Evolutionary conservation across 2,888 invertebrate genomes (phyloP).

Genomic region (Catocala sponsa): DNA sequence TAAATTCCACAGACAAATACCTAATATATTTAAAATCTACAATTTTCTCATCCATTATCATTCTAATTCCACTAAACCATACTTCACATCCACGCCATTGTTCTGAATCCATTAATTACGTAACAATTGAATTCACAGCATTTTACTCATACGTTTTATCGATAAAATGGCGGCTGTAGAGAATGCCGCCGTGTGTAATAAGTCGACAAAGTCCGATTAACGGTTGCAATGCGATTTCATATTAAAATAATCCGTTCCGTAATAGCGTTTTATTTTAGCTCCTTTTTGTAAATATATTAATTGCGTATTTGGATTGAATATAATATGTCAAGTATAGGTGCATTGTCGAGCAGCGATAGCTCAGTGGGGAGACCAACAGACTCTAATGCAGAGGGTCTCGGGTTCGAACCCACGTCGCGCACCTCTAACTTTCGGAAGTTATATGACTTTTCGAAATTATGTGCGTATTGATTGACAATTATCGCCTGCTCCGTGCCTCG

Average conservation of each 20-base stretch:
- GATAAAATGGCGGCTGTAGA: conserved; percentile 46
- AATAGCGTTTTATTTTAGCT: conserved; percentile 5
- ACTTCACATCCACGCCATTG: conserved; percentile 23
- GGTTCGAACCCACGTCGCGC: no score
- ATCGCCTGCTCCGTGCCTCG: no score
- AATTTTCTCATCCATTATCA: conserved; percentile 2
- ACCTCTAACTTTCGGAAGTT: no score
- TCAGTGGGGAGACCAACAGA: no score
- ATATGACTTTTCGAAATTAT: no score
- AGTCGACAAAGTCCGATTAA: conserved; percentile 24
- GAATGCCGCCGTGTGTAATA: conserved; percentile 30
- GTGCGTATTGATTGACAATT: no score
- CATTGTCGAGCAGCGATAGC: no score
- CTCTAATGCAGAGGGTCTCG: no score
- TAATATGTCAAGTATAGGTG: background rate
- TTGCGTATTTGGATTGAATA: background rate
- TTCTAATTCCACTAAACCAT: conserved; percentile 12
- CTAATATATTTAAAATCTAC: background rate
- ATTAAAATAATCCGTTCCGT: conserved; percentile 15
- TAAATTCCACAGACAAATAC: no score
- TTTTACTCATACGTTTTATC: conserved; percentile 55
- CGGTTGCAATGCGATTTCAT: conserved; percentile 20
- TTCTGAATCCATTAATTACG: conserved; percentile 21
- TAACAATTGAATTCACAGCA: conserved; percentile 55
- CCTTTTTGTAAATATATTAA: conserved; percentile 1